Percentiles rank a stretch among this genome's conserved stretches.
phyloP scores from a whole-genome alignment of 2,113 vertebrate species.

The Sminthopsis crassicaudata region DNA sequence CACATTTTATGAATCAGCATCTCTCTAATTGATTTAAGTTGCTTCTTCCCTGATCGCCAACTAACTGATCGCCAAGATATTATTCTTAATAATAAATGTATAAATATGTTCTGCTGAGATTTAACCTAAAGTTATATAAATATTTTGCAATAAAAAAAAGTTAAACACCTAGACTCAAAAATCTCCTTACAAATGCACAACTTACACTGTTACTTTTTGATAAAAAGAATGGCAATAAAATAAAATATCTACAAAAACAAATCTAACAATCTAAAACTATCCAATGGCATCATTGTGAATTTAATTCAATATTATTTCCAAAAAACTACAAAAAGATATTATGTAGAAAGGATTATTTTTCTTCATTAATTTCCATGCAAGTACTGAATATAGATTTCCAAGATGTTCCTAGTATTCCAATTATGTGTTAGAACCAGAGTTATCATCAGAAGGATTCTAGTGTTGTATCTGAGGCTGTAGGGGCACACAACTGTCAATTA shows the following conservation, averaged over 20 bases:
- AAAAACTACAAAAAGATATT: not conserved
- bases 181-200: not conserved
- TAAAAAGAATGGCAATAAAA: constrained; percentile 28
- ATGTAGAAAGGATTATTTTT: not conserved
- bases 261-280: not conserved
- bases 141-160: constrained; percentile 24
- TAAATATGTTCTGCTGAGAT: constrained; percentile 45
- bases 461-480: not conserved
- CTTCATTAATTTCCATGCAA: not conserved
- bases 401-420: not conserved
- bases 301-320: not conserved
- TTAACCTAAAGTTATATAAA: constrained; percentile 16
- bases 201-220: constrained; percentile 36
- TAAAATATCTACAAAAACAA: not conserved
- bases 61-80: constrained; percentile 53
- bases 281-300: not conserved
- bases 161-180: constrained; percentile 28
- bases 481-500: not conserved
- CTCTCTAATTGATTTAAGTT: constrained; percentile 60
- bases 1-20: constrained; percentile 67
- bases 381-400: not conserved
- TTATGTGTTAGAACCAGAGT: not conserved
- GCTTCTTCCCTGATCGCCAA: constrained; percentile 49
- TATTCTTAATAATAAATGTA: constrained; percentile 44
- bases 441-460: not conserved